Conservation (phyloP, 2,888 invertebrate genomes). For the Panorpa germanica region DNA sequence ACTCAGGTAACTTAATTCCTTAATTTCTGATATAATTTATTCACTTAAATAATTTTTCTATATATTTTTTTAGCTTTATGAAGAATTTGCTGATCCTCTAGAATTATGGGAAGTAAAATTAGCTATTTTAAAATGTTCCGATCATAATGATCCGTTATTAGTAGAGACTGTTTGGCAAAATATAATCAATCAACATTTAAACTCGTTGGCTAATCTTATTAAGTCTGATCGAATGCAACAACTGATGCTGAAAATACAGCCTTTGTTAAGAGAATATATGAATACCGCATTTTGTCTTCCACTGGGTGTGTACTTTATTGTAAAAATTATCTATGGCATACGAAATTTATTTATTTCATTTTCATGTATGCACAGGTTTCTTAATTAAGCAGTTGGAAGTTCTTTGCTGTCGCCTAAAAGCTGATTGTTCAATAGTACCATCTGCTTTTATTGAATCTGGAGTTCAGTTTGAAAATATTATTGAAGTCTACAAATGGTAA, state of each 20-base stretch:
- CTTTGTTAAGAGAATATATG: constrained; percentile 58
- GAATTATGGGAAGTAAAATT: constrained; percentile 86
- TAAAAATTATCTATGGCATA: constrained; percentile 3
- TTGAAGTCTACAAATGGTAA: no score
- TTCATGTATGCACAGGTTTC: no score
- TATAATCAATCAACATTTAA: constrained; percentile 48
- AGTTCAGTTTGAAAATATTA: no score
- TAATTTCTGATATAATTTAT: constrained; percentile 25
- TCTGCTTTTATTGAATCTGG: constrained; percentile 50
- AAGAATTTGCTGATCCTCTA: constrained; percentile 81
- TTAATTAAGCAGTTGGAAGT: constrained; percentile 64
- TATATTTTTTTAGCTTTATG: no score
- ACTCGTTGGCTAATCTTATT: constrained; percentile 24
- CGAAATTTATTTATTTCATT: no score
- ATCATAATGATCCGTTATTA: constrained; percentile 71
- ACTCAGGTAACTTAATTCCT: constrained; percentile 32
- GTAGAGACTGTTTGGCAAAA: constrained; percentile 86
- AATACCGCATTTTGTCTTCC: constrained; percentile 79
- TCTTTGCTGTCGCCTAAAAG: constrained; percentile 50
- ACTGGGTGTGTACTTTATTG: constrained; percentile 34
- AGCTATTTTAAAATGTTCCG: constrained; percentile 87
- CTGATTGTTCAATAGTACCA: constrained; percentile 57
- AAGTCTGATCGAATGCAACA: constrained; percentile 35
- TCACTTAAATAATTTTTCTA: no score
- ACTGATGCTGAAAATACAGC: constrained; percentile 56